phyloP scores from a whole-genome alignment of 1,140 invertebrate genomes.

The Zophobas morio region DNA sequence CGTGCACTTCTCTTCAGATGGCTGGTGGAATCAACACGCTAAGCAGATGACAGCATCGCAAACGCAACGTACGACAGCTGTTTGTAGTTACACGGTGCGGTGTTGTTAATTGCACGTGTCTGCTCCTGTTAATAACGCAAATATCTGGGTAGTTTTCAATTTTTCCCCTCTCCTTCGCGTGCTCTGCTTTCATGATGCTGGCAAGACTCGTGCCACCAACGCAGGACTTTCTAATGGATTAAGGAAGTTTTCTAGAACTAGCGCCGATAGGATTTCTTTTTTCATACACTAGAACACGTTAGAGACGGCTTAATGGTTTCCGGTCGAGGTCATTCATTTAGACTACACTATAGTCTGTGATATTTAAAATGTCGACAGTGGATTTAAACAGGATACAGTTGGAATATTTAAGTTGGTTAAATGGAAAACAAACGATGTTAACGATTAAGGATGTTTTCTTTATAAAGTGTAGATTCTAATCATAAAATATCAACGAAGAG shows the following conservation, averaged over 20 bases:
- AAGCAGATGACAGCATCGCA: conserved; percentile 4
- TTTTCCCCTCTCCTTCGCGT: not conserved
- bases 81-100: conserved; percentile 10
- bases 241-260: conserved; percentile 19
- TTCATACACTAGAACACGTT: too few relatives aligned
- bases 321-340: too few relatives aligned
- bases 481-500: too few relatives aligned
- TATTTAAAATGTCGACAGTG: too few relatives aligned
- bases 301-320: too few relatives aligned
- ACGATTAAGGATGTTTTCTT: too few relatives aligned
- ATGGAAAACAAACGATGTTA: too few relatives aligned
- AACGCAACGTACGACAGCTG: conserved; percentile 15
- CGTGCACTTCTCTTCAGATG: not conserved
- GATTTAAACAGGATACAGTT: too few relatives aligned
- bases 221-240: conserved; percentile 10
- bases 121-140: conserved; percentile 11
- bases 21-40: not conserved
- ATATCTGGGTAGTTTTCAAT: not conserved
- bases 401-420: too few relatives aligned
- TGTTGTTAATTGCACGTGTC: conserved; percentile 11
- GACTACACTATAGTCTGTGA: too few relatives aligned
- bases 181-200: not conserved
- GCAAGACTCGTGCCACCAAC: not conserved
- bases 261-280: conserved; percentile 15
- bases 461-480: too few relatives aligned